Evolutionary conservation across 2,113 vertebrate species (phyloP), one percentile per base, ranked within the genome.

Genomic region (Charadrius vociferus): DNA sequence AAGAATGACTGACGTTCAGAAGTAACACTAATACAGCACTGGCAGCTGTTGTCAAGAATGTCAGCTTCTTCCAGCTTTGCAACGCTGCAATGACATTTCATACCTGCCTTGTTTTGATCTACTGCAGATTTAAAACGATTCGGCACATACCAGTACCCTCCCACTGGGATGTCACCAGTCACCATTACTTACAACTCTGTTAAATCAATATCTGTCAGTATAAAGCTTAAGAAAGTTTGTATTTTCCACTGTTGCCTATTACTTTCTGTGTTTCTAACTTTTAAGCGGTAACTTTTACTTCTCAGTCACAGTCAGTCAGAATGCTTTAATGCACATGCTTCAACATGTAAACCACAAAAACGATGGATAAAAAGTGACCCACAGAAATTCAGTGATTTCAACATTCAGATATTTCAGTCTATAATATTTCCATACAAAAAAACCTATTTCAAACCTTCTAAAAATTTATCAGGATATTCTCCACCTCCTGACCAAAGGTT

Each of bases 291-390:
- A 24, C 21, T 85, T 56, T 11, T 50, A 15, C 19, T 59, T 24
- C 61, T 39, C 55, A 18, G 14, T 34, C 62, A 77, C 36, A 29
- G 9, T 23, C 11, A 6, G 27, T 23, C 26, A 14, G 1, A 39
- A 43, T 2, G 7, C 4, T 67, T 84, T 62, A 36, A 20, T 5
- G 30, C 3, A 6, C 4, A 14, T 17, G 10, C 13, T 75, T 58
- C 29, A 36, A 53, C 29, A 66, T 0, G 0, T 39, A 20, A 58
- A 23, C 10, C 29, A 75, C 21, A 53, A 36, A 77, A 61, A 19
- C 0, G 0, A 29, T 2, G 5, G 16, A 20, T 24, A 41, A 71
- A 21, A 58, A 68, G 37, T 1, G 4, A 81, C 24, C 30, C 53
- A 41, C 5, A 12, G 23, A 85, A 88, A 83, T 37, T 20, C 10